Percentiles rank a stretch among this genome's conserved stretches.
Evolutionary conservation across 2,888 invertebrate species (phyloP).

Genomic region (Netelia virgata): DNA sequence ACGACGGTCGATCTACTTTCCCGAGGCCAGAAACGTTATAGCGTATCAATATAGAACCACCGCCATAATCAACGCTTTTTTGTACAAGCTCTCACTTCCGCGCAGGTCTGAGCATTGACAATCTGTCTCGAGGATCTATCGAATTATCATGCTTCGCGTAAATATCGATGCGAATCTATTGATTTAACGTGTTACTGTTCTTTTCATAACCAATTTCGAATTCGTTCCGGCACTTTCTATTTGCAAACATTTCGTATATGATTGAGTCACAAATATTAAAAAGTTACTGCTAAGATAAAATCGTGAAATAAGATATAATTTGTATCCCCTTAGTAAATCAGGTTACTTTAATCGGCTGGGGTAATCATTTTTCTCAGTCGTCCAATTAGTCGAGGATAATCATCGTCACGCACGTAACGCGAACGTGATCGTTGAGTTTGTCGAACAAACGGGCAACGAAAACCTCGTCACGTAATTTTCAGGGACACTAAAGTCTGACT

Average conservation of each 20-base stretch:
- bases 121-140: neutral
- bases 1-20: slow-evolving; percentile 49
- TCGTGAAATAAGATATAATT: no score
- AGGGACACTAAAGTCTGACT: slow-evolving; percentile 34
- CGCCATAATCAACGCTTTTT: slow-evolving; percentile 45
- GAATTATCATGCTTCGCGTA: neutral
- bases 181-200: no score
- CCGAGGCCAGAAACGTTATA: slow-evolving; percentile 20
- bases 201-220: no score
- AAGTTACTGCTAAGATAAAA: no score
- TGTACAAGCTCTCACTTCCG: slow-evolving; percentile 13
- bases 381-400: neutral
- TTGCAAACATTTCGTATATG: no score
- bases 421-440: slow-evolving; percentile 5
- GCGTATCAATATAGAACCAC: slow-evolving; percentile 1
- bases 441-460: neutral
- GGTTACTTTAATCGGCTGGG: no score
- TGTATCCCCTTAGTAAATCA: no score
- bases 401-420: neutral
- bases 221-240: neutral
- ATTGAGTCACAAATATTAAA: no score
- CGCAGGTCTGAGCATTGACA: neutral
- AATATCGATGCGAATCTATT: neutral
- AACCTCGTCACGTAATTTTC: slow-evolving; percentile 24
- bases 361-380: neutral